Percentiles rank a stretch among this genome's conserved stretches.
These are phyloP conservation scores for Alauda arvensis DNA, from an alignment of 2,797 vertebrate genomes.

Conservation along the genomic window DNA sequence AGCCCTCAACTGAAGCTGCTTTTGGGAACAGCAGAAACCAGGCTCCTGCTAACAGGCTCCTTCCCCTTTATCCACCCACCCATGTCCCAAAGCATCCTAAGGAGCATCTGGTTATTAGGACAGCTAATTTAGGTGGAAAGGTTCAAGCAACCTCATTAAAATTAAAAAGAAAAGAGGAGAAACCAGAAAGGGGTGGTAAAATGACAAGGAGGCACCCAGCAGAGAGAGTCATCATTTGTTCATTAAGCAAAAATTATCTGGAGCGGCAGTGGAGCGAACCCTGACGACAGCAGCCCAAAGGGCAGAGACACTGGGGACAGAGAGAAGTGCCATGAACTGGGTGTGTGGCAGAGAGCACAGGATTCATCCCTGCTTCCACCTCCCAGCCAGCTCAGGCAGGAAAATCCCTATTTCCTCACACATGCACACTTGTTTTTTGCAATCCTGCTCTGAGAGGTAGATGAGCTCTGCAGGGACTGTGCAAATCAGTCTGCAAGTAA, in stretches of 20 bases:
- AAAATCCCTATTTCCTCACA: neutral
- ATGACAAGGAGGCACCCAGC: neutral
- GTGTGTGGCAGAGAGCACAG: neutral
- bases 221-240: neutral
- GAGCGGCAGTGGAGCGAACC: fast-evolving
- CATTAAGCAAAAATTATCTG: neutral
- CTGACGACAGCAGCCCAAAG: neutral
- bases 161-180: neutral
- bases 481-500: neutral
- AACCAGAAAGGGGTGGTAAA: neutral
- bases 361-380: neutral
- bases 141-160: slow-evolving; percentile 28
- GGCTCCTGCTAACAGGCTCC: neutral
- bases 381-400: neutral
- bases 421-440: fast-evolving
- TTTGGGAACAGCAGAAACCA: neutral
- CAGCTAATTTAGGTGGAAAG: slow-evolving; percentile 16
- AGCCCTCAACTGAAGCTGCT: neutral
- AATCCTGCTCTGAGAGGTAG: neutral
- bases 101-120: slow-evolving; percentile 16
- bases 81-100: neutral
- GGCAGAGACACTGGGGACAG: fast-evolving
- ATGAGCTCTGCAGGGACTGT: neutral
- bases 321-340: fast-evolving
- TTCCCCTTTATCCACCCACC: neutral